Percentiles rank a stretch among this genome's conserved stretches.
These are phyloP conservation scores for Atrichornis clamosus DNA, from an alignment of 2,113 vertebrate species.

Conservation along the genomic window DNA sequence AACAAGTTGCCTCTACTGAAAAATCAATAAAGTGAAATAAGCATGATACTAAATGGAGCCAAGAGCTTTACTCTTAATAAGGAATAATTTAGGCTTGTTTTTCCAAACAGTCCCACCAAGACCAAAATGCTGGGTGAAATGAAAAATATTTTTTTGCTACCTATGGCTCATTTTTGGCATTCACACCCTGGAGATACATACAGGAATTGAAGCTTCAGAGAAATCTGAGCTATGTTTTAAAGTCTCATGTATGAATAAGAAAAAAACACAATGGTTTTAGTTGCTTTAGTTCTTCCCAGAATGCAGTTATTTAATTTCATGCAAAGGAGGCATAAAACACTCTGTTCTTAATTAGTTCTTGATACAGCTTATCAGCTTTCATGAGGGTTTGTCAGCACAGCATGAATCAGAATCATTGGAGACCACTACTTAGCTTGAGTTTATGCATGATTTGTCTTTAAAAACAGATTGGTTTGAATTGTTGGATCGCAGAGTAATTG, in stretches of 20 bases:
- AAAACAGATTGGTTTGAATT: constrained; percentile 37
- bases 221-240: background rate
- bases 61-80: background rate
- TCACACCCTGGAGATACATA: background rate
- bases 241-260: background rate
- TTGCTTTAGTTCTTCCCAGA: background rate
- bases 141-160: background rate
- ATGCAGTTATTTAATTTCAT: constrained; percentile 8
- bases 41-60: background rate
- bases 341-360: constrained; percentile 44
- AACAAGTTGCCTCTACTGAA: background rate
- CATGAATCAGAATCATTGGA: constrained; percentile 43
- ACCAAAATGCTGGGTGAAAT: background rate
- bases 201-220: background rate
- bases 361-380: constrained; percentile 43
- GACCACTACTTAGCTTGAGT: constrained; percentile 17
- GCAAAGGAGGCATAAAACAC: constrained; percentile 27
- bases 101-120: background rate
- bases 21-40: background rate
- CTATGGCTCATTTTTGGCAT: background rate
- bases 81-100: background rate
- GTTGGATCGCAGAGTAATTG: background rate
- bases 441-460: constrained; percentile 46
- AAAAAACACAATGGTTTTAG: background rate
- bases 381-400: constrained; percentile 29